Conservation (phyloP, 2,113 vertebrate species). For the Gymnorhina tibicen region DNA sequence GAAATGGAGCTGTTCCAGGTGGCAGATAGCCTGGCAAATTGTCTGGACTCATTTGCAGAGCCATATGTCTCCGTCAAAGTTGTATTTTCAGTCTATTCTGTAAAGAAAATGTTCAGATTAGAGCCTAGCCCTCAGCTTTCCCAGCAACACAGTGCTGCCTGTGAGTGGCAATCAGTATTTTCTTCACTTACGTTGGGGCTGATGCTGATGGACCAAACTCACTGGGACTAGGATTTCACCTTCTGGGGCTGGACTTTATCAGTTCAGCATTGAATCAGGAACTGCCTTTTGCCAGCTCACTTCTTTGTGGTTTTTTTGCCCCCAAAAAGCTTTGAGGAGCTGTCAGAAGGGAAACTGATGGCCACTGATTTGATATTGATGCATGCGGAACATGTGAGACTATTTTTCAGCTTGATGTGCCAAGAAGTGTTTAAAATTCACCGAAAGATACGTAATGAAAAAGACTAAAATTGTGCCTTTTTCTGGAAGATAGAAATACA, state of each 20-base stretch:
- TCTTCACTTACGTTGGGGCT: background rate
- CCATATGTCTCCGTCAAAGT: background rate
- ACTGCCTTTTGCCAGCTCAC: background rate
- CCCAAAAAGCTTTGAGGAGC: background rate
- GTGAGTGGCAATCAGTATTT: background rate
- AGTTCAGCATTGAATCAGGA: background rate
- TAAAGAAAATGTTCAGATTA: background rate
- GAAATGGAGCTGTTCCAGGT: conserved; percentile 24
- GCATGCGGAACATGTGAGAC: background rate
- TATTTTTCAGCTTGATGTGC: background rate
- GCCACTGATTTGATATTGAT: background rate
- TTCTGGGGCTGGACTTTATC: background rate
- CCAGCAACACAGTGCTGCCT: background rate
- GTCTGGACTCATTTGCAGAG: conserved; percentile 7
- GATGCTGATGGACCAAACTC: background rate
- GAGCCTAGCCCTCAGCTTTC: background rate
- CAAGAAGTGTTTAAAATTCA: background rate
- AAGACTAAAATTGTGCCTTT: background rate
- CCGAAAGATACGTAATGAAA: background rate
- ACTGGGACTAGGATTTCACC: background rate
- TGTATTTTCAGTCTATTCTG: background rate
- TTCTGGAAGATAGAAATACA: background rate
- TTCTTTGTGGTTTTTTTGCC: background rate
- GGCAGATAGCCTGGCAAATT: conserved; percentile 39
- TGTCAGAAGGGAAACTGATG: background rate